These are phyloP conservation scores for human DNA, from an alignment of 2,113 vertebrate species.

Conservation along the genomic window DNA sequence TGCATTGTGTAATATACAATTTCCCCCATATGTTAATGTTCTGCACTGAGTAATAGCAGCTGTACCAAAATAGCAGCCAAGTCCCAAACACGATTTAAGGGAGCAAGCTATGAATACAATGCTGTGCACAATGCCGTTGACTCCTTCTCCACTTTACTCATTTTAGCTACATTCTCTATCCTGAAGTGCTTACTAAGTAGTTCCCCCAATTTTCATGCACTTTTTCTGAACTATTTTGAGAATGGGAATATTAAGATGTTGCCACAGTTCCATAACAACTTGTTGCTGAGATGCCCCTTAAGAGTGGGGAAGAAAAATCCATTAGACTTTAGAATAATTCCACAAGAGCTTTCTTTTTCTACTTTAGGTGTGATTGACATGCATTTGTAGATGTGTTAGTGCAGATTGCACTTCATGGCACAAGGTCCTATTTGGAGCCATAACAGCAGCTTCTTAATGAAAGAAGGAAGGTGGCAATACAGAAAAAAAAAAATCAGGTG, in stretches of 20 bases:
- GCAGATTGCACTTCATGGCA: neutral
- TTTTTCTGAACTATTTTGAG: neutral
- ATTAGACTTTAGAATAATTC: neutral
- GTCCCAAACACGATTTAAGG: no score
- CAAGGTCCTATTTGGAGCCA: neutral
- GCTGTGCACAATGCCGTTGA: neutral
- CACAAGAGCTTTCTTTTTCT: neutral
- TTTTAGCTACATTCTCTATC: neutral
- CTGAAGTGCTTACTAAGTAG: neutral
- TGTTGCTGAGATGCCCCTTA: neutral
- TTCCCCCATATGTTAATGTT: neutral
- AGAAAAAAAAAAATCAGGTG: neutral
- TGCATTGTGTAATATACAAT: neutral
- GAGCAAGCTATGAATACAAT: no score
- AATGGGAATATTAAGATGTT: neutral
- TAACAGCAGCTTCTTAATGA: neutral
- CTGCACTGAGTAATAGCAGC: neutral
- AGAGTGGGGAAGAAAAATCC: neutral
- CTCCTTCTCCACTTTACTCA: neutral
- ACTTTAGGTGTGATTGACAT: neutral
- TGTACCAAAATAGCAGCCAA: neutral
- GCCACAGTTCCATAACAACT: neutral
- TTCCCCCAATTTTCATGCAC: neutral
- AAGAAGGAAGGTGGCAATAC: neutral
- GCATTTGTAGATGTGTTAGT: neutral